phyloP scores from a whole-genome alignment of 2,797 vertebrate species.

The Takifugu ocellatus region DNA sequence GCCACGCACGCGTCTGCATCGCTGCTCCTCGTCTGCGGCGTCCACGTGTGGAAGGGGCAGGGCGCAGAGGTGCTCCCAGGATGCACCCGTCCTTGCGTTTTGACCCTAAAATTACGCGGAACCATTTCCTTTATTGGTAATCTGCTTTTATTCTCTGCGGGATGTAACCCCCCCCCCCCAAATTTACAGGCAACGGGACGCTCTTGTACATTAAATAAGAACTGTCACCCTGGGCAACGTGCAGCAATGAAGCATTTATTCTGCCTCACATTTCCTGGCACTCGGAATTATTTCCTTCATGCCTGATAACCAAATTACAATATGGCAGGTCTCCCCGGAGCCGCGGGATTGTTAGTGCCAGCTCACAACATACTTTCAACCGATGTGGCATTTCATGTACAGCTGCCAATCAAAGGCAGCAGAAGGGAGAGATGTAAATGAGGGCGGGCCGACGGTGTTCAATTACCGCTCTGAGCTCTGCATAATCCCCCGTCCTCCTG shows the following conservation, averaged over 20 bases:
- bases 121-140: conserved; percentile 33
- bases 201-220: conserved; percentile 99
- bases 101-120: conserved; percentile 29
- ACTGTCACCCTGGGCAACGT: conserved; percentile 99
- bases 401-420: conserved; percentile 95
- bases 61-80: conserved; percentile 14
- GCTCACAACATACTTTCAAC: conserved; percentile 99
- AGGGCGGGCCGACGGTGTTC: conserved; percentile 89
- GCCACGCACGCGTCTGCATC: conserved; percentile 49
- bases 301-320: conserved; percentile 99
- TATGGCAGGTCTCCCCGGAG: conserved; percentile 99
- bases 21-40: conserved; percentile 44
- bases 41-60: conserved; percentile 12
- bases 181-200: conserved; percentile 93
- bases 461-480: conserved; percentile 85
- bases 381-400: conserved; percentile 99
- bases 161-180: conserved; percentile 45
- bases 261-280: conserved; percentile 98
- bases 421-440: conserved; percentile 91
- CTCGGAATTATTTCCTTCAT: conserved; percentile 99
- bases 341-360: conserved; percentile 98
- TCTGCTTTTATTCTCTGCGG: conserved; percentile 15
- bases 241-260: conserved; percentile 98
- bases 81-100: conserved; percentile 22
- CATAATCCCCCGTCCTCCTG: conserved; percentile 77